Percentiles rank a stretch among this genome's conserved stretches.
Evolutionary conservation across 2,888 invertebrate genomes (phyloP).

Genomic region (Adineta ricciae): DNA sequence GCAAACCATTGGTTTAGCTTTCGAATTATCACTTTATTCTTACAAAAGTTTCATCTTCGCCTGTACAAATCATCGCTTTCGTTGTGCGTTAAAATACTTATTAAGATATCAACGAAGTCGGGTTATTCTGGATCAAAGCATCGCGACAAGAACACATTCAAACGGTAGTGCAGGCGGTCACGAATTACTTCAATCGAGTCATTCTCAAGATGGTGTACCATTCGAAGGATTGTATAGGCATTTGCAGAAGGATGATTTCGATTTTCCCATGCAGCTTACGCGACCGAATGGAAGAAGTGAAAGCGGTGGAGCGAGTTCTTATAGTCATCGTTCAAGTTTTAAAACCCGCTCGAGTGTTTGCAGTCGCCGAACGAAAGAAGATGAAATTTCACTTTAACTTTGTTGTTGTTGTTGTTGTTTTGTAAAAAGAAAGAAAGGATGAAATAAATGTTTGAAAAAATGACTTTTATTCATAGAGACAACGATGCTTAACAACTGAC

Average conservation of each 20-base stretch:
- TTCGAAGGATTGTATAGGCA: slow-evolving; percentile 14
- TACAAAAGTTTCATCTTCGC: background rate
- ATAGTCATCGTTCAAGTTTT: background rate
- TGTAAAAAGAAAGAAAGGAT: too few species aligned
- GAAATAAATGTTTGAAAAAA: too few species aligned
- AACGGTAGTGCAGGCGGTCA: background rate
- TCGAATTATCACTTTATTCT: slow-evolving; percentile 9
- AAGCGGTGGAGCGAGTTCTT: background rate
- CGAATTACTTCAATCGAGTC: background rate
- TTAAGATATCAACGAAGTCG: background rate
- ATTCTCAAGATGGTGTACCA: background rate
- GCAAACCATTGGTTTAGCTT: background rate
- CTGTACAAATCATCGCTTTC: background rate
- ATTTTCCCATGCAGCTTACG: background rate
- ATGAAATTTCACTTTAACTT: slow-evolving; percentile 3
- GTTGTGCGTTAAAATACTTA: slow-evolving; percentile 19
- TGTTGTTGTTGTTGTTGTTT: too few species aligned
- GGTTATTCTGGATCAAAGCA: background rate
- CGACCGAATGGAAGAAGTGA: background rate
- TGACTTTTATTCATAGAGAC: too few species aligned
- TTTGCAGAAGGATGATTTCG: slow-evolving; percentile 6
- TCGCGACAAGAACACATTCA: background rate
- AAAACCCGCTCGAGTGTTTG: slow-evolving; percentile 17
- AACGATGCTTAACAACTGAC: too few species aligned
- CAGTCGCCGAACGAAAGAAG: slow-evolving; percentile 3